Evolutionary conservation across 53 echinoderm and acorn worm species (phyloP).

Genomic region (Stichopus horrens): DNA sequence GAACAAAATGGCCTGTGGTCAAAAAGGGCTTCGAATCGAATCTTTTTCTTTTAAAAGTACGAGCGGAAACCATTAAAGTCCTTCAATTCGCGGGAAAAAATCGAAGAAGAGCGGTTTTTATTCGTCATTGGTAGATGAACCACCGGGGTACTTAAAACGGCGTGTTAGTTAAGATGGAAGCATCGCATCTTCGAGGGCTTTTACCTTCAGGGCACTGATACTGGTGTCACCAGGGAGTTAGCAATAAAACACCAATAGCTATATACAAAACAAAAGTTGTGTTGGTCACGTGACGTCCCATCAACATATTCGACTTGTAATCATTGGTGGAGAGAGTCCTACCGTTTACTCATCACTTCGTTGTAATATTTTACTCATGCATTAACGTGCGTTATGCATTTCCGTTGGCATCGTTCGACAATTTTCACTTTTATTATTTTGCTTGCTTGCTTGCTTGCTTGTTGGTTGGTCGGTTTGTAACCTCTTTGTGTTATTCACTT

Average conservation of each 20-base stretch:
- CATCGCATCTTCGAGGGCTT: background rate
- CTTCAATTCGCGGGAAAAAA: conserved; percentile 27
- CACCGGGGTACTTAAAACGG: conserved; percentile 2
- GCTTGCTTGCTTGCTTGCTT: too few relatives aligned
- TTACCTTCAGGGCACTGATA: background rate
- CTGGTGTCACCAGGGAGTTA: background rate
- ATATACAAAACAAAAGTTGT: background rate
- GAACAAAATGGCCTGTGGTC: conserved; percentile 10
- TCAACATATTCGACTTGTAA: background rate
- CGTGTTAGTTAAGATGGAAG: background rate
- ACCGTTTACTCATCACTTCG: background rate
- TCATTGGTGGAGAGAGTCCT: background rate
- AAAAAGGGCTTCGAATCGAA: conserved; percentile 19
- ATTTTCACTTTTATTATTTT: background rate
- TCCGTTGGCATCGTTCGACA: background rate
- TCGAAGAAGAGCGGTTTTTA: background rate
- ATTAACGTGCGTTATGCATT: background rate
- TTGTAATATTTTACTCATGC: too few relatives aligned
- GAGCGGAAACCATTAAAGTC: conserved; percentile 8
- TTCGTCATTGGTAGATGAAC: conserved; percentile 26
- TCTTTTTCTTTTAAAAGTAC: background rate
- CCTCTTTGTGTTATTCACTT: too few relatives aligned
- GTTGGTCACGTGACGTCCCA: background rate
- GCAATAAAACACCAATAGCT: background rate
- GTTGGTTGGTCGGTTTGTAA: too few relatives aligned